A percentile compares a stretch with the other conserved stretches of the same genome.
phyloP scores from a whole-genome alignment of 2,797 vertebrate species.

The Acanthornis magna region DNA sequence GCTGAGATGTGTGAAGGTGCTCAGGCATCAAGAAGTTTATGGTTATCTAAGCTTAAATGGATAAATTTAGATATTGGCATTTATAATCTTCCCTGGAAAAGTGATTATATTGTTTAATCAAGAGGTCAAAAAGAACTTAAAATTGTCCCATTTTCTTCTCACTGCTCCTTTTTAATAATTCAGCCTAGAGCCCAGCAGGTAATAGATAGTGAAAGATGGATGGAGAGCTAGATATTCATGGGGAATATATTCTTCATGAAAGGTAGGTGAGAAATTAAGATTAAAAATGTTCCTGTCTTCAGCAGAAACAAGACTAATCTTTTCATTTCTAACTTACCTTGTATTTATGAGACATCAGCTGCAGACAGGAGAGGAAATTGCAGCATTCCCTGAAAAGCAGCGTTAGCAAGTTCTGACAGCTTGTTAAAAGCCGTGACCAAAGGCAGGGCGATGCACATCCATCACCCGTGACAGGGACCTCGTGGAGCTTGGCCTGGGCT shows the following conservation, averaged over 20 bases:
- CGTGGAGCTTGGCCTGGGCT: not conserved
- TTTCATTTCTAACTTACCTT: conserved; percentile 24
- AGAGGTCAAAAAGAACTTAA: conserved; percentile 13
- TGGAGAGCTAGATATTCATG: not conserved
- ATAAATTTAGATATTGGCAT: not conserved
- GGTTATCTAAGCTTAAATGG: not conserved
- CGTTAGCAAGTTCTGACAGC: conserved; percentile 2
- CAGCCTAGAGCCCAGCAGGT: not conserved
- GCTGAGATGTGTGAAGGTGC: not conserved
- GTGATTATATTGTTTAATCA: conserved; percentile 20
- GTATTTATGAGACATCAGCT: conserved; percentile 45
- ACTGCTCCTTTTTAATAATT: conserved; percentile 4
- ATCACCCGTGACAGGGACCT: not conserved
- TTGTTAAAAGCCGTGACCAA: not conserved
- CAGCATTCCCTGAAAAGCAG: conserved; percentile 14
- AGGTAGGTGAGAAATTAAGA: conserved; percentile 35
- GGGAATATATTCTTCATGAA: not conserved
- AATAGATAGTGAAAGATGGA: conserved; percentile 11
- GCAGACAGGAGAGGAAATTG: conserved; percentile 25
- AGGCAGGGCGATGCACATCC: not conserved
- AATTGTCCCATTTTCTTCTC: not conserved
- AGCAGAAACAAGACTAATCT: conserved; percentile 23
- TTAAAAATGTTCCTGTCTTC: conserved; percentile 6
- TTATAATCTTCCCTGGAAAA: not conserved
- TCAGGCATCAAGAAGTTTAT: not conserved